Base-by-base conservation (phyloP, 1,140 invertebrate species). In the Caerostris extrusa region DNA sequence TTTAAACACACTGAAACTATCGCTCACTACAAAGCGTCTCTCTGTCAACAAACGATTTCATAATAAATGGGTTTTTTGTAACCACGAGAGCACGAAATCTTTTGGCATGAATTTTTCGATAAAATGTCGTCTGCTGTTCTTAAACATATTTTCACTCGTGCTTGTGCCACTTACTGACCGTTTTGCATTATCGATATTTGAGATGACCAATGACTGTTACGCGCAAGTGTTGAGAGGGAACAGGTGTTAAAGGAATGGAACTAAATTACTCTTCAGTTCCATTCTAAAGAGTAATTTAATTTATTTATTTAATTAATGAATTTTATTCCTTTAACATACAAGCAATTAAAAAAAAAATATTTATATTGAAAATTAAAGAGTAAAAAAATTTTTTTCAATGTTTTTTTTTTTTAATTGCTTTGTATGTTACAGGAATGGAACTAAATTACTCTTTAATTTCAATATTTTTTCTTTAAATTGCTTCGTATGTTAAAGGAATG, bases 121-220 rank as follows among this genome's bases (percentile, higher is more conserved):
- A 53, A 77, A n/a, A 77, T 77, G 53, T 77, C 71, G 71, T 77
- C 71, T 77, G 71, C 14, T 67, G 14, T 67, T 67, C 17, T 67
- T 67, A 0, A 14, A 67, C 34, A 50, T 5, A 34, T 77, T 77
- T 50, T 5, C 71, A 53, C 34, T 10, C 71, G 50, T 77, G 71
- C 12, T 77, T 77, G 71, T 50, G 50, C 71, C 71, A 77, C 53
- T 77, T 53, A 53, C 17, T 53, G 71, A 50, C 6, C 17, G 83
- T n/a, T 88, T 88, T 61, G 86, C 61, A 88, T 88, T 88, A 88
- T 88, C 60, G 86, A 88, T 88, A 64, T 61, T 88, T n/a, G 8
- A 17, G 61, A 14, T 88, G 57, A 56, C 86, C 86, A 88, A 88
- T 88, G 3, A 60, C 55, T 3, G 19, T 85, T 77, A n/a, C 14